phyloP scores from a whole-genome alignment of 2,888 invertebrate genomes.

The Argyra leucocephala region DNA sequence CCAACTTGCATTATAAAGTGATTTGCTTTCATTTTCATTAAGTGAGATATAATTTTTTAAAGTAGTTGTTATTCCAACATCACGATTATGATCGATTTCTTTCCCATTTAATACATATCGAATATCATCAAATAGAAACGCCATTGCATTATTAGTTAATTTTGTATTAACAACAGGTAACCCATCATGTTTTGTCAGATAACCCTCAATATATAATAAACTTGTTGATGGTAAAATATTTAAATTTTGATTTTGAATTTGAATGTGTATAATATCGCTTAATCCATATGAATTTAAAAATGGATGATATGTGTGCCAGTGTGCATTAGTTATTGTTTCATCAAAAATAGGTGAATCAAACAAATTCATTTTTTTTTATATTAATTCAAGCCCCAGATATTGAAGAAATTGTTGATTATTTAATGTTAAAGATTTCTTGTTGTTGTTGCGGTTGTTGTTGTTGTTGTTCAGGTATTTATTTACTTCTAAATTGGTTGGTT shows the following conservation, averaged over 20 bases:
- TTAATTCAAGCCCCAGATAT: slow-evolving; percentile 20
- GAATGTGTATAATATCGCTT: slow-evolving; percentile 33
- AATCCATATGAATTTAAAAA: slow-evolving; percentile 24
- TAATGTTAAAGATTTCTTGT: slow-evolving; percentile 15
- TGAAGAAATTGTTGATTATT: slow-evolving; percentile 18
- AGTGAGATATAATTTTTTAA: slow-evolving; percentile 33
- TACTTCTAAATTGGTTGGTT: too few relatives aligned
- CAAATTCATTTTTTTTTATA: slow-evolving; percentile 23
- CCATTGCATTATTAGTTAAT: slow-evolving; percentile 27
- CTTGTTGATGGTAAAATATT: slow-evolving; percentile 29
- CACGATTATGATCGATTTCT: slow-evolving; percentile 30
- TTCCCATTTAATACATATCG: slow-evolving; percentile 32
- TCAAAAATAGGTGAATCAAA: slow-evolving; percentile 19
- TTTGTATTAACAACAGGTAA: slow-evolving; percentile 19
- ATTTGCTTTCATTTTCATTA: slow-evolving; percentile 26
- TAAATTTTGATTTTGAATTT: slow-evolving; percentile 30
- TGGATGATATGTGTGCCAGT: slow-evolving; percentile 28
- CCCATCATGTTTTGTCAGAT: slow-evolving; percentile 20
- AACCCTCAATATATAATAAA: slow-evolving; percentile 26
- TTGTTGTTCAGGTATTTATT: too few relatives aligned
- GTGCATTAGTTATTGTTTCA: slow-evolving; percentile 23
- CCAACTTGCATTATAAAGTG: slow-evolving; percentile 29
- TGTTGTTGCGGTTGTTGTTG: too few relatives aligned
- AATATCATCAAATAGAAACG: slow-evolving; percentile 30
- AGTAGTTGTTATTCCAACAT: slow-evolving; percentile 31